Evolutionary conservation across 1,140 invertebrate species (phyloP), one percentile per base, ranked within the genome.

Genomic region (Drosophila ohnishii): DNA sequence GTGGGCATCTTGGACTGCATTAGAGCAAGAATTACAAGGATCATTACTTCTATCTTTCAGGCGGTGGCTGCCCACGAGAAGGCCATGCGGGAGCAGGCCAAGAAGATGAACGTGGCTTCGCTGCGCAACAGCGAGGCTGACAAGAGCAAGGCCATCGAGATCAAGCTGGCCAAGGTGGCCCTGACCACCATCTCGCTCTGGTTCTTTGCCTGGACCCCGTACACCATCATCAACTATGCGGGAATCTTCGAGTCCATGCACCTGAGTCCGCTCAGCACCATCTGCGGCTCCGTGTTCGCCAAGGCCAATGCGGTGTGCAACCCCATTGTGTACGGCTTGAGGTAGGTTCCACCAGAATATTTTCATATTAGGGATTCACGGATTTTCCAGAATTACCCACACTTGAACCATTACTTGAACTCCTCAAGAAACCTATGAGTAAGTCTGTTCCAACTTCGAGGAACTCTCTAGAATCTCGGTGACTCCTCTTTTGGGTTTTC

Each of bases 171-270:
- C 48, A 80, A 96, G 93, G 94, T 96, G 40, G 95, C 95, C 22
- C 87, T 96, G 78, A 95, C 94, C 86, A 96, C 95, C 67, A 95
- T 96, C 65, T 93, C 94, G 10, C 90, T 96, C 57, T 96, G 95
- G 95, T 94, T 96, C 90, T 93, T 96, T 90, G 95, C 95, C 19
- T 96, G 95, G 95, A 95, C 95, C 39, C 95, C 95, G 25, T 96
- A 95, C 84, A 92, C 95, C 56, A 94, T 95, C 19, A 95, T 96
- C 75, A 95, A 95, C 85, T 95, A 94, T 82, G 93, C 94, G 19
- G 95, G 95, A 56, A 93, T 96, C 69, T 95, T 95, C 85, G 93
- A 94, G 69, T 92, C 92, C 30, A 92, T 92, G 50, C 92, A 93
- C 57, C 94, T 96, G 67, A 95, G 93, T 69, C 95, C 95, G 5